phyloP scores from a whole-genome alignment of 1,140 invertebrate genomes.

The Eriosoma lanigerum region DNA sequence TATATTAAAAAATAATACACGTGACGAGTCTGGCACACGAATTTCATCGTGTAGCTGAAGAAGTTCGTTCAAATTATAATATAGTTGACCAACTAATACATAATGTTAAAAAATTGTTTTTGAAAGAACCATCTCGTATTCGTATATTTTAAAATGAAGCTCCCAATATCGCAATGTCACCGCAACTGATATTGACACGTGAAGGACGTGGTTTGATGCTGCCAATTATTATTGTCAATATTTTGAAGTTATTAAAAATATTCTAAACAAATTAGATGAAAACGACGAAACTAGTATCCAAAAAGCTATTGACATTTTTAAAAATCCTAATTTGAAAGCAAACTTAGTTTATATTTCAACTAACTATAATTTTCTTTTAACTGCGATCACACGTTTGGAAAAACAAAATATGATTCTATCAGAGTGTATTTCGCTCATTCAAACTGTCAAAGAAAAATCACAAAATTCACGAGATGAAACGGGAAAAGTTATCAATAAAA shows the following conservation, averaged over 20 bases:
- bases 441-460: neutral
- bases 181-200: no score
- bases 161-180: neutral
- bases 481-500: neutral
- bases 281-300: neutral
- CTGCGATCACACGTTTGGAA: neutral
- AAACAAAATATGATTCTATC: neutral
- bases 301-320: neutral
- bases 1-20: neutral
- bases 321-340: neutral
- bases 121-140: neutral
- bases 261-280: constrained; percentile 5
- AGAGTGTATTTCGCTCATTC: neutral
- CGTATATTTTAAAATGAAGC: neutral
- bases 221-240: neutral
- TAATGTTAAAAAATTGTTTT: neutral
- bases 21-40: neutral
- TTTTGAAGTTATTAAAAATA: neutral
- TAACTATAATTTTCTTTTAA: neutral
- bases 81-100: neutral
- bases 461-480: neutral
- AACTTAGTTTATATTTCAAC: neutral
- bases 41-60: neutral
- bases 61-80: neutral
- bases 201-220: neutral